Evolutionary conservation across 2,797 vertebrate species (phyloP), one percentile per base, ranked within the genome.

Genomic region (Balearica regulorum): DNA sequence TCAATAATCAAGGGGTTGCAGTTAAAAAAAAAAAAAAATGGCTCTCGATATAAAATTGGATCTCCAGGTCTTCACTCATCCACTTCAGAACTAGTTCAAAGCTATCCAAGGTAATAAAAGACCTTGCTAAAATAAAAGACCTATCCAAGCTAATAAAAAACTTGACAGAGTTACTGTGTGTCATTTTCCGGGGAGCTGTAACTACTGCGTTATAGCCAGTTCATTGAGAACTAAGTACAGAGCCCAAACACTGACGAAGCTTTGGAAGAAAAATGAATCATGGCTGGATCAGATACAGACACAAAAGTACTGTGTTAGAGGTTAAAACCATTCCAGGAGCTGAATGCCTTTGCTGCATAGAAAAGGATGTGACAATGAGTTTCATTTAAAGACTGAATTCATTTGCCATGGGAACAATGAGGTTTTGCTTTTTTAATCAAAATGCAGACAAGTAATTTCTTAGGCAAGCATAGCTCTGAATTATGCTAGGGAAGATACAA

Each of bases 111-210:
- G 94, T 94, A 97, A 97, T 97, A 97, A 97, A 98, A 95, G 96
- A 89, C 94, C 96, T 93, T 83, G 76, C 91, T 96, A 96, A 97
- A 97, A 96, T 97, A 97, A 98, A 97, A 61, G 71, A 95, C 95
- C 93, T 93, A 93, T 96, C 95, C 95, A 93, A 94, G 95, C 96
- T 96, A 97, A 97, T 98, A 98, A 97, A 98, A 96, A 78, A 89
- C 91, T 77, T 96, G 97, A 96, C 96, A 97, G 97, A 95, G 94
- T 96, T 97, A 97, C 90, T 95, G 92, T 93, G 83, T 87, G 95
- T 88, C 96, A 76, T 97, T 97, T 98, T 94, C 96, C 82, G 83
- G 96, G 93, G 97, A 97, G 96, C 96, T 83, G 51, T 98, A 98
- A 97, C 92, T 90, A 72, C 85, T 81, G 76, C 1, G 6, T 97